Percentiles rank a stretch among this genome's conserved stretches.
phyloP scores from a whole-genome alignment of 2,888 invertebrate species.

The Tiphia femorata region DNA sequence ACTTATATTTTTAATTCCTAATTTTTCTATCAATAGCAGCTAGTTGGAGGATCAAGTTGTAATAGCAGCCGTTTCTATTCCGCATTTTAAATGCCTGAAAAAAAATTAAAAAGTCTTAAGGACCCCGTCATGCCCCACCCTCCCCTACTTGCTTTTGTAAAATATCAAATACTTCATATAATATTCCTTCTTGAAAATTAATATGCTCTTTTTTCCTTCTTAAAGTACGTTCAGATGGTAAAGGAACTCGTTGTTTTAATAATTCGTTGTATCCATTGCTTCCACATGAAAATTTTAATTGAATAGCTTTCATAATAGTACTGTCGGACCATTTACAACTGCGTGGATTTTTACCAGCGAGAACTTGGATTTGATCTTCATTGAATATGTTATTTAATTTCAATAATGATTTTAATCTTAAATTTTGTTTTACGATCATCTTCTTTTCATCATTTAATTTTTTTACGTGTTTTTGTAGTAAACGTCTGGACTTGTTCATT shows the following conservation, averaged over 20 bases:
- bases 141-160: slow-evolving; percentile 14
- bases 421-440: not conserved
- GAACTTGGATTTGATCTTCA: not conserved
- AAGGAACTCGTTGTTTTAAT: slow-evolving; percentile 17
- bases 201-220: slow-evolving; percentile 22
- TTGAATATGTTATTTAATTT: not conserved
- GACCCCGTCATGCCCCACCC: too few species aligned
- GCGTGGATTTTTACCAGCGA: not conserved
- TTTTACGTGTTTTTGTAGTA: not conserved
- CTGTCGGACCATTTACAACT: slow-evolving; percentile 17
- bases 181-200: slow-evolving; percentile 17
- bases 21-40: too few species aligned
- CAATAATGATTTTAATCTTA: not conserved
- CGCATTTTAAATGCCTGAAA: too few species aligned
- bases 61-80: too few species aligned
- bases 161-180: slow-evolving; percentile 13
- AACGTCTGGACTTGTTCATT: not conserved
- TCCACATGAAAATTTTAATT: slow-evolving; percentile 27
- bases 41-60: too few species aligned
- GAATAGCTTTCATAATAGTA: slow-evolving; percentile 19
- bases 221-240: slow-evolving; percentile 30
- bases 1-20: too few species aligned
- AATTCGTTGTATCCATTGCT: slow-evolving; percentile 27
- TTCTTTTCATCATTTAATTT: not conserved
- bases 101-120: too few species aligned